These are phyloP conservation scores for Hyphantria cunea DNA, from an alignment of 1,140 invertebrate species.

Conservation along the genomic window DNA sequence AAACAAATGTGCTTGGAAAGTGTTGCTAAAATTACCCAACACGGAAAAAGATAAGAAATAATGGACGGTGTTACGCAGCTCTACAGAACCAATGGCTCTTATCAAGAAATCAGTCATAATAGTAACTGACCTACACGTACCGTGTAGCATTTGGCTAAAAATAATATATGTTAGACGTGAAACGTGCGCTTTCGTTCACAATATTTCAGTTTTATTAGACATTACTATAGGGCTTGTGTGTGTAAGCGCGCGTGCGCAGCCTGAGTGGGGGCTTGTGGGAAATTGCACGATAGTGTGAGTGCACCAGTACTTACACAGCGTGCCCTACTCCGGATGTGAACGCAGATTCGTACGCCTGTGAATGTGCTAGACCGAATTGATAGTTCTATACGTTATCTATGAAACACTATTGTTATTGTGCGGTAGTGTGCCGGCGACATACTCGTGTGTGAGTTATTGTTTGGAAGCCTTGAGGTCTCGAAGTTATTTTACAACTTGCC, in stretches of 20 bases:
- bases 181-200: slow-evolving; percentile 69
- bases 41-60: slow-evolving; percentile 31
- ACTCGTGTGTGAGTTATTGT: slow-evolving; percentile 65
- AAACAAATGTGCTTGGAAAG: background rate
- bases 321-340: slow-evolving; percentile 76
- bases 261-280: slow-evolving; percentile 51
- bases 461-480: slow-evolving; percentile 69
- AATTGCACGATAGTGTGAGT: slow-evolving; percentile 51
- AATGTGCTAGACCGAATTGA: slow-evolving; percentile 76
- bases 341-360: slow-evolving; percentile 73
- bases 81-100: slow-evolving; percentile 45
- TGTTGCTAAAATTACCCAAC: background rate
- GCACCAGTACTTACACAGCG: slow-evolving; percentile 40
- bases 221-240: slow-evolving; percentile 34
- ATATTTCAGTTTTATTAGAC: slow-evolving; percentile 46
- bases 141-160: slow-evolving; percentile 66
- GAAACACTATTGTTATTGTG: slow-evolving; percentile 42
- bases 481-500: slow-evolving; percentile 68
- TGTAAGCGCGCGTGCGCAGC: slow-evolving; percentile 41
- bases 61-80: slow-evolving; percentile 45
- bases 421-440: slow-evolving; percentile 41
- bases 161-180: slow-evolving; percentile 50
- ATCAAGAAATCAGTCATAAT: slow-evolving; percentile 72
- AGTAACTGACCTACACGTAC: slow-evolving; percentile 73
- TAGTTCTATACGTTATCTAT: slow-evolving; percentile 65